Evolutionary conservation across 64 coral and sea anemone species (phyloP), one percentile per base, ranked within the genome.

Genomic region (Hydrozoanthus tunicans): DNA sequence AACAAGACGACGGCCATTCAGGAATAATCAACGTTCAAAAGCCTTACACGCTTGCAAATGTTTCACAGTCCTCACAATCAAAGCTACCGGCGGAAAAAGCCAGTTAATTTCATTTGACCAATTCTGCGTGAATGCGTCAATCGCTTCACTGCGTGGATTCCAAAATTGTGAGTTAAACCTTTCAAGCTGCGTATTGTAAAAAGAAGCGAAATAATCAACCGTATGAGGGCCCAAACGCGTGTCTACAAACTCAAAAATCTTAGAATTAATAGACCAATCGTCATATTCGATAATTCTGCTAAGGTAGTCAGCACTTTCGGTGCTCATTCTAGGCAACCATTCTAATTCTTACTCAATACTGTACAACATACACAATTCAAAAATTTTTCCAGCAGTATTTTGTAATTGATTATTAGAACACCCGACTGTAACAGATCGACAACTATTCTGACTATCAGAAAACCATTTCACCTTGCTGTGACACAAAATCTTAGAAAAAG

Each of bases 241-340:
- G 61, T 63, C 13, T 0, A 93, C 9, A 73, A 77, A 86, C 32
- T 89, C 51, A 89, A 79, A 93, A 10, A 93, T 79, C 13, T 62
- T 59, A 26, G 79, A 51, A 15, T 79, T 76, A 64, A 93, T 43
- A 24, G 74, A 54, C 91, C 83, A 93, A 70, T 93, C 83, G 7
- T 93, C 74, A 43, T 77, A 54, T 52, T 93, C 82, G 10, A 75
- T 88, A 51, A 88, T 12, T 78, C 85, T 93, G 25, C 91, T 86
- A 59, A 93, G 62, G 64, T 88, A 93, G 60, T 93, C 73, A 79
- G 91, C 91, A 15, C 85, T 59, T 10, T 85, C 73, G 66, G 86
- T 93, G 11, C 86, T 25, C 23, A 78, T 23, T 53, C 91, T 75
- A 60, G 82, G 82, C 24, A 93, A n/a, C 82, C 82, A 93, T 6